Conservation (phyloP, 2,797 vertebrate genomes). For the Loriculus beryllinus region DNA sequence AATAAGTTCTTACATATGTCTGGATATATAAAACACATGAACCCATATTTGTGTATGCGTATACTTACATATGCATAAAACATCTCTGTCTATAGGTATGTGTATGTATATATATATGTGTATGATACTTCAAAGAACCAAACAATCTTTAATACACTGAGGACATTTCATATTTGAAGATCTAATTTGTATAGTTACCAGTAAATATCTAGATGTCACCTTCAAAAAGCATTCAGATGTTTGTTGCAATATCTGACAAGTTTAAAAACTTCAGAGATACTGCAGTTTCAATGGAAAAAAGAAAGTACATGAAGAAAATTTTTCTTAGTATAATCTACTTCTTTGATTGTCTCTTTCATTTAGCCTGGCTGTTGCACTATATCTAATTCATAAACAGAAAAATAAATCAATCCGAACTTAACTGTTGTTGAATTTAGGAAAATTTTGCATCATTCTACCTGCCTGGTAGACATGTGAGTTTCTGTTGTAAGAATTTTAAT, state of each 20-base stretch:
- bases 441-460: background rate
- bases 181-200: background rate
- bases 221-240: background rate
- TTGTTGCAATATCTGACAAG: background rate
- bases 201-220: background rate
- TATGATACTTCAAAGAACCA: background rate
- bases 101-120: fast-evolving
- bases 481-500: background rate
- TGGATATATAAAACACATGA: background rate
- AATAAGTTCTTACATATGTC: background rate
- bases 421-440: background rate
- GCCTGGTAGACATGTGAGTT: background rate
- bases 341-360: background rate
- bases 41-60: background rate
- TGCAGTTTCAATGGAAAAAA: background rate
- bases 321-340: background rate
- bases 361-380: background rate
- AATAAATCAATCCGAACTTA: background rate
- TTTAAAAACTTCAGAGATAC: background rate
- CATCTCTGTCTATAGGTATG: background rate
- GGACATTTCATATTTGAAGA: background rate
- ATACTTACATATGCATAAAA: background rate
- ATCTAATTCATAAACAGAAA: background rate
- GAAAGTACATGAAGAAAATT: background rate
- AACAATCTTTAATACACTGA: background rate